Evolutionary conservation across 2,113 vertebrate genomes (phyloP), one percentile per base, ranked within the genome.

Genomic region (Eleginops maclovinus): DNA sequence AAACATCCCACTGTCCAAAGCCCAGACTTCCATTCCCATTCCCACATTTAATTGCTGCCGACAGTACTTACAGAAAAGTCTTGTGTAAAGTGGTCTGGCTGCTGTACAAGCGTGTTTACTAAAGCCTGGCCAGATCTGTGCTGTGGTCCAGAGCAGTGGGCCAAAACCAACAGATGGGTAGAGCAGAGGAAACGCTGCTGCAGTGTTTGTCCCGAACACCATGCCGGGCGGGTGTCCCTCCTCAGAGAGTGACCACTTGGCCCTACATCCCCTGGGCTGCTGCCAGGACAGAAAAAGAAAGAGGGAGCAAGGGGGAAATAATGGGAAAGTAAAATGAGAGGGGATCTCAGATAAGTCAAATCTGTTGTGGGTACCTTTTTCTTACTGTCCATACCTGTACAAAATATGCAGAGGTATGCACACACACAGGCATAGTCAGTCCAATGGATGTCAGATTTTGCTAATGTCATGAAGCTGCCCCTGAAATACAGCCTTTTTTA

Each of bases 81-180:
- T 79, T 79, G 82, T 87, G 86, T 83, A 91, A 93, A 93, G 89
- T 91, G 91, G 80, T 87, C 85, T 93, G 91, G 91, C 90, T 82
- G 81, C 84, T 81, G 84, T 85, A 87, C 87, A 89, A 86, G 83
- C 80, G 64, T 83, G 85, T 92, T 91, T 89, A 84, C 89, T 65
- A 87, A 85, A 85, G 75, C 83, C 56, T 41, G 59, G 85, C 91
- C 85, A 88, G 84, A 92, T 89, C 82, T 86, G 78, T 65, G 80
- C 83, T 87, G 88, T 61, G 84, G 87, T 89, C 82, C 87, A 73
- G 87, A 71, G 72, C 82, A 88, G 81, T 55, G 77, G 61, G 93
- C 93, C 92, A 93, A 92, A 90, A 93, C 93, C 84, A 93, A 91
- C 93, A 93, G 91, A 93, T 93, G 92, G 93, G 89, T 64, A 82